Percentiles rank a stretch among this genome's conserved stretches.
Conservation (phyloP, 64 coral and sea anemone genomes). For the Pocillopora verrucosa region DNA sequence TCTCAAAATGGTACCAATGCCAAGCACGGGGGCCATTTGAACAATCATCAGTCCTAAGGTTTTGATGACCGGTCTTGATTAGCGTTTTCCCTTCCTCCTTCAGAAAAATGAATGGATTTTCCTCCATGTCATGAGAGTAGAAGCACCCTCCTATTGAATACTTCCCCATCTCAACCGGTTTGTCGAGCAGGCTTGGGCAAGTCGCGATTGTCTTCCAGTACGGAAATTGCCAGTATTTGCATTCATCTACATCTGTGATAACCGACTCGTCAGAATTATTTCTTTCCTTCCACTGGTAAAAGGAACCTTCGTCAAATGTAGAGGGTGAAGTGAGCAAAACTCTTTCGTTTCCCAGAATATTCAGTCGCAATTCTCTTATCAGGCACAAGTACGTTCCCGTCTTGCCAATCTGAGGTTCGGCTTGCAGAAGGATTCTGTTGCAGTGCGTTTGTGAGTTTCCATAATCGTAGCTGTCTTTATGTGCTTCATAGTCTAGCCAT, state of each 20-base stretch:
- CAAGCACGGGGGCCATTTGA: conserved; percentile 13
- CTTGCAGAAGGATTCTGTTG: conserved; percentile 48
- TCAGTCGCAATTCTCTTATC: conserved; percentile 7
- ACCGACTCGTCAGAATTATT: background rate
- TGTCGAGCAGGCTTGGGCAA: conserved; percentile 26
- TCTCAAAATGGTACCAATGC: conserved; percentile 26
- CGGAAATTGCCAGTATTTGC: conserved; percentile 23
- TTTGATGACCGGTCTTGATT: background rate
- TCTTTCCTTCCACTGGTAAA: background rate
- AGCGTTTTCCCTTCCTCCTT: background rate
- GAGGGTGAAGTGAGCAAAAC: background rate
- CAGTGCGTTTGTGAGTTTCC: background rate
- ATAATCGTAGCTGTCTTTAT: conserved; percentile 23
- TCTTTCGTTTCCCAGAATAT: background rate
- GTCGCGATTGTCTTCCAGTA: conserved; percentile 57
- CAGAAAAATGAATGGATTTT: conserved; percentile 24
- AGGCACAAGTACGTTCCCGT: conserved; percentile 42
- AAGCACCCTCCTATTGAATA: conserved; percentile 40
- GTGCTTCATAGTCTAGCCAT: conserved; percentile 17
- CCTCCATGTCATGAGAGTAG: conserved; percentile 16
- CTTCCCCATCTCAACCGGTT: conserved; percentile 24
- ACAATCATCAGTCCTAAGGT: background rate
- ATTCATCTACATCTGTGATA: too few relatives aligned
- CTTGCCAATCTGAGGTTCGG: conserved; percentile 50
- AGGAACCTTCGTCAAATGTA: background rate